phyloP scores from a whole-genome alignment of 2,113 vertebrate genomes.

The Emydocephalus ijimae region DNA sequence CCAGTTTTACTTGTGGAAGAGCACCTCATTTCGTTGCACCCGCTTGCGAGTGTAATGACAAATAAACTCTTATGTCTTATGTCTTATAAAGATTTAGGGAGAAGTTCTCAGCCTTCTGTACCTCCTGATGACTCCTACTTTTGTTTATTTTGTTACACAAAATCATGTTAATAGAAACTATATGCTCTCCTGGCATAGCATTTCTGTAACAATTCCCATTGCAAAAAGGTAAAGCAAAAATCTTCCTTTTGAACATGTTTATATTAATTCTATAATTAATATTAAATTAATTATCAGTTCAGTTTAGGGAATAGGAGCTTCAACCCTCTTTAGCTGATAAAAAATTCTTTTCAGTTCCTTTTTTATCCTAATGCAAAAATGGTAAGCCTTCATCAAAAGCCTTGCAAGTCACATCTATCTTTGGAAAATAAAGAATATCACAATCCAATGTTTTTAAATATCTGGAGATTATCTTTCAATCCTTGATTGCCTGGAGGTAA shows the following conservation, averaged over 20 bases:
- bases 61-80: no score
- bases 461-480: background rate
- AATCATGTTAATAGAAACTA: background rate
- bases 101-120: background rate
- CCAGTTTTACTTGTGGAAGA: no score
- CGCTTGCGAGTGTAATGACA: no score
- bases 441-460: background rate
- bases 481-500: background rate
- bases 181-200: background rate
- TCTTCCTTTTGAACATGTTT: background rate
- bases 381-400: background rate
- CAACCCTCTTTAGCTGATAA: background rate
- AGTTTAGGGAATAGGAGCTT: background rate
- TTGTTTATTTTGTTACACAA: background rate
- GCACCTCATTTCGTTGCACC: no score
- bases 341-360: background rate
- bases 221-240: background rate
- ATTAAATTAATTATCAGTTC: background rate
- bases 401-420: background rate
- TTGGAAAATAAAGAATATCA: background rate
- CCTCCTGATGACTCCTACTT: background rate
- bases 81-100: no score
- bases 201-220: background rate
- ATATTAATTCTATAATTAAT: background rate
- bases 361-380: background rate